Percentiles rank a stretch among this genome's conserved stretches.
Evolutionary conservation across 2,888 invertebrate species (phyloP).

Genomic region (Caenorhabditis wallacei): DNA sequence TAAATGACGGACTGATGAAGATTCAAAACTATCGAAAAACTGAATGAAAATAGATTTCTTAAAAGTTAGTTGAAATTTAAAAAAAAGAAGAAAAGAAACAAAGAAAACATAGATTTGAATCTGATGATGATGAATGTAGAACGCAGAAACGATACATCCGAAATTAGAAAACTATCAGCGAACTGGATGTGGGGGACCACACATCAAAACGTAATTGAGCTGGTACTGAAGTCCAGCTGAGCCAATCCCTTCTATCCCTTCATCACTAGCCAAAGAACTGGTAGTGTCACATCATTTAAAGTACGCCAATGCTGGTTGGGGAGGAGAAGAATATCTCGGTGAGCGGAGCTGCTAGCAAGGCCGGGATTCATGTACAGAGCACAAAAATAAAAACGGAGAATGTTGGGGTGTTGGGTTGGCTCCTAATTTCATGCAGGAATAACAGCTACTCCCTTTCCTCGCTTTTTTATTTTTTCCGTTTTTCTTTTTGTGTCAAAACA

Average conservation of each 20-base stretch:
- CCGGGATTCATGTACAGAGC: conserved; percentile 39
- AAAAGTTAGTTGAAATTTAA: neutral
- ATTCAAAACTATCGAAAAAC: no score
- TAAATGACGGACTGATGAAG: neutral
- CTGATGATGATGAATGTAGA: conserved; percentile 42
- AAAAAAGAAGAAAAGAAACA: conserved; percentile 3
- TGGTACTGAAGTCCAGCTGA: conserved; percentile 57
- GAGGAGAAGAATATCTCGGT: conserved; percentile 5
- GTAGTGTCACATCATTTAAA: conserved; percentile 59
- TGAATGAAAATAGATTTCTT: no score
- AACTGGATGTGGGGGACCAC: conserved; percentile 59
- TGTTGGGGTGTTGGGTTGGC: conserved; percentile 25
- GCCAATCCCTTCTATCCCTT: conserved; percentile 28
- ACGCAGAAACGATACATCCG: conserved; percentile 54
- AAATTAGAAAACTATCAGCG: conserved; percentile 60
- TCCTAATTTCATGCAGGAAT: conserved; percentile 40
- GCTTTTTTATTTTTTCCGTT: conserved; percentile 8
- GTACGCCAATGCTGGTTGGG: conserved; percentile 29
- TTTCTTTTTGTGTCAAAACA: conserved; percentile 18
- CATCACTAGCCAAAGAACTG: conserved; percentile 3
- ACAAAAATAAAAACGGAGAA: conserved; percentile 30
- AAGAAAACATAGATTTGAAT: conserved; percentile 17
- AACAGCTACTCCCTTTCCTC: conserved; percentile 32
- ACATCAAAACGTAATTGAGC: conserved; percentile 67
- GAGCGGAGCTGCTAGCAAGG: neutral